Evolutionary conservation across 2,113 vertebrate genomes (phyloP), one percentile per base, ranked within the genome.

Genomic region (Poecile atricapillus): DNA sequence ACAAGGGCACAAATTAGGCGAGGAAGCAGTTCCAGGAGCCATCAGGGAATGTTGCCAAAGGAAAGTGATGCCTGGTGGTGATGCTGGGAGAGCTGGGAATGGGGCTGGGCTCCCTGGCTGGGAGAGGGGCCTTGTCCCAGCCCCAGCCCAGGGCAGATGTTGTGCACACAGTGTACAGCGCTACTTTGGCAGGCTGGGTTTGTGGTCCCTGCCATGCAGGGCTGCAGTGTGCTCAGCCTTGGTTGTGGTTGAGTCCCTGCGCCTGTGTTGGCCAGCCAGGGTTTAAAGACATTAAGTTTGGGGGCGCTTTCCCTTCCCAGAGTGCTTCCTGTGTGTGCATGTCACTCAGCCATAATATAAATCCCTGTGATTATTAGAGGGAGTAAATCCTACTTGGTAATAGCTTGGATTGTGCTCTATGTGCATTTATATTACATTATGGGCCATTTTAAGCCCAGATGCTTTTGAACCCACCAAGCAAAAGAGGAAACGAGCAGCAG

Each of bases 311-410:
- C 59, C 25, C 39, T 77, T 95, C 63, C 8, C 74, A 74, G 70
- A 81, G 64, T 44, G 41, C 46, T 82, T 79, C 55, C 19, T 28
- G 5, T 56, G 80, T 62, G 52, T 55, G 47, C 43, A 16, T 83
- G 39, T 69, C 76, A 50, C 60, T 93, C 85, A 83, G 60, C 52
- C 7, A 0, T 68, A 44, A 83, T 31, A 44, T 83, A 95, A 91
- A 96, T 93, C 85, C 63, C 63, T 74, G 50, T 43, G 67, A 62
- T 94, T 90, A 86, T 74, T 63, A 76, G 67, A 90, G 63, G 55
- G 68, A 90, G 52, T 64, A 87, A 95, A 93, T 93, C 68, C 92
- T 74, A 21, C 64, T 77, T 60, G 60, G 60, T 68, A 86, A 73
- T 93, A 86, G 74, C 80, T 92, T 86, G 68, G 64, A 63, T 90